Percentiles rank a stretch among this genome's conserved stretches.
Evolutionary conservation across 2,888 invertebrate species (phyloP).

Genomic region (Trisateles emortualis): DNA sequence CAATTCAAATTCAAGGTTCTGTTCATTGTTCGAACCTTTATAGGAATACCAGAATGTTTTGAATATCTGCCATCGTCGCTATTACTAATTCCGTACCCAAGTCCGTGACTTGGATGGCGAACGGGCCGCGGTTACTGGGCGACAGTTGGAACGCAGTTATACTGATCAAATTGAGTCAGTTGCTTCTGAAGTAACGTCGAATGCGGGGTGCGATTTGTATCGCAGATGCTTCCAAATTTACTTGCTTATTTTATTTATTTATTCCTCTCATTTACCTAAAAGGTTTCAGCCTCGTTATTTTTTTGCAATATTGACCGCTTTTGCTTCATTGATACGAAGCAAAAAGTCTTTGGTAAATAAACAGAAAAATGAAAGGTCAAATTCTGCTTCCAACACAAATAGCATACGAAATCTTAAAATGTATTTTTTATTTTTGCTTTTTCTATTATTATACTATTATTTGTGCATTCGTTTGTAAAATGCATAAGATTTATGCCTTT

Average conservation of each 20-base stretch:
- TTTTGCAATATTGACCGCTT: background rate
- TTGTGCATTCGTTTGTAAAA: no score
- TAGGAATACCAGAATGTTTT: background rate
- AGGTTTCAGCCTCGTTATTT: background rate
- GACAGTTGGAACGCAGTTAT: conserved; percentile 80
- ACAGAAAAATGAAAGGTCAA: background rate
- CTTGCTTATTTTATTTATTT: conserved; percentile 13
- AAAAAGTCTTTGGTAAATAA: background rate
- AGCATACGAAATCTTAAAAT: no score
- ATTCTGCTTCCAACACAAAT: no score
- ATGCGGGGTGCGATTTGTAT: conserved; percentile 49
- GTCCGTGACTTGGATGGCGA: conserved; percentile 79
- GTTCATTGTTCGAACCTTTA: background rate
- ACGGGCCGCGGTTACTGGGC: conserved; percentile 64
- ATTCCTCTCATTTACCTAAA: conserved; percentile 3
- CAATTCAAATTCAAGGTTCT: no score
- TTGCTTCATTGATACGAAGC: background rate
- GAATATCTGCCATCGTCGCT: conserved; percentile 41
- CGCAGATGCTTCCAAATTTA: conserved; percentile 25
- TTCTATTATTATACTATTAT: background rate
- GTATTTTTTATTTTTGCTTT: background rate
- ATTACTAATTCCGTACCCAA: conserved; percentile 41
- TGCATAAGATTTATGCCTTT: no score
- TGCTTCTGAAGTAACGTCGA: conserved; percentile 59
- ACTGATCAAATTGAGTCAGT: conserved; percentile 83